phyloP scores from a whole-genome alignment of 2,797 vertebrate genomes.

The Picus viridis region DNA sequence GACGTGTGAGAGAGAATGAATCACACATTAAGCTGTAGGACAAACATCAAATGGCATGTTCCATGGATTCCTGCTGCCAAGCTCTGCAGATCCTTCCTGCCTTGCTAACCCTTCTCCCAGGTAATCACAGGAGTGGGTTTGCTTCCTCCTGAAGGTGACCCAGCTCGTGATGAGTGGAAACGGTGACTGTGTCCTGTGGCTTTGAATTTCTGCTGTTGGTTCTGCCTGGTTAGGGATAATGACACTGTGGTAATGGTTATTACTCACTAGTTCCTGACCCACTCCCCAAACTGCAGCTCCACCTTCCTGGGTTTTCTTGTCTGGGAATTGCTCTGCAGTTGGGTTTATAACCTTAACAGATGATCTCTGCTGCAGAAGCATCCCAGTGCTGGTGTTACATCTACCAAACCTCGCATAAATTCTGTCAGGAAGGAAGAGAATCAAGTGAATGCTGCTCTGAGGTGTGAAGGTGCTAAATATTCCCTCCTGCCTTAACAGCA shows the following conservation, averaged over 20 bases:
- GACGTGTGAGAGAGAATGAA: fast-evolving
- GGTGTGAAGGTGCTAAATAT: background rate
- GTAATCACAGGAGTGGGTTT: background rate
- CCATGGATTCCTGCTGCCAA: background rate
- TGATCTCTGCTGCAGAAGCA: background rate
- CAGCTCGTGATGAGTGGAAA: fast-evolving
- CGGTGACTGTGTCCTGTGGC: background rate
- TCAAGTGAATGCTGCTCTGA: background rate
- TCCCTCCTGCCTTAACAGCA: background rate
- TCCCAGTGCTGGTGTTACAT: background rate
- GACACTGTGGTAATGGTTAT: background rate
- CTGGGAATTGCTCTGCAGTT: background rate
- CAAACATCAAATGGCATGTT: background rate
- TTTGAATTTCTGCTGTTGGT: background rate
- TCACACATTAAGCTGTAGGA: background rate
- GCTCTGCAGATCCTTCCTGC: background rate
- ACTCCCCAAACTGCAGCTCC: background rate
- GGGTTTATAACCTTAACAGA: conserved; percentile 23
- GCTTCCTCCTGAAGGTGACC: background rate
- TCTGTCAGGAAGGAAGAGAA: background rate
- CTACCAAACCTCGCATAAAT: background rate
- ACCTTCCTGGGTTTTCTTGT: background rate
- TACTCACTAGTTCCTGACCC: background rate
- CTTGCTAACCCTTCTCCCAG: background rate
- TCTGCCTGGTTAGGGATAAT: conserved; percentile 12